Percentiles rank a stretch among this genome's conserved stretches.
phyloP scores from a whole-genome alignment of 2,797 vertebrate genomes.

The Thalassophryne amazonica region DNA sequence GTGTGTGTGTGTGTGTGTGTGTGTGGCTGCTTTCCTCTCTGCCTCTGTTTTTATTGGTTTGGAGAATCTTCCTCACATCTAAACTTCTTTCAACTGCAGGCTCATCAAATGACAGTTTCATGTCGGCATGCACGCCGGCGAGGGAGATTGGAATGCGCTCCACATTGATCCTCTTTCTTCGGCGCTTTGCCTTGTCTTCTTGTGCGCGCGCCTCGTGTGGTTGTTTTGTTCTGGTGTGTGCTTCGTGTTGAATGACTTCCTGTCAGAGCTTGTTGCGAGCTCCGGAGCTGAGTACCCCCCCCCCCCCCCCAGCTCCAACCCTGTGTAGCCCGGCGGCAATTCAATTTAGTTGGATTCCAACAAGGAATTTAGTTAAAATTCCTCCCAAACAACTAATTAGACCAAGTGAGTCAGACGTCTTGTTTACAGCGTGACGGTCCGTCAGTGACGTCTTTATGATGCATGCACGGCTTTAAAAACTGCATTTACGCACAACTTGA shows the following conservation, averaged over 20 bases:
- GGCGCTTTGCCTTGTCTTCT: slow-evolving; percentile 23
- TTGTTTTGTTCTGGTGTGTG: slow-evolving; percentile 55
- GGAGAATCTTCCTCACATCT: neutral
- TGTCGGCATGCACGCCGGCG: no score
- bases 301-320: slow-evolving; percentile 3
- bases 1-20: neutral
- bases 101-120: slow-evolving; percentile 34
- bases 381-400: slow-evolving; percentile 54
- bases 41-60: neutral
- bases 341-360: slow-evolving; percentile 57
- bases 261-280: slow-evolving; percentile 67
- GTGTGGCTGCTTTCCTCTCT: neutral
- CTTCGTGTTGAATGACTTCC: slow-evolving; percentile 69
- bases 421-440: slow-evolving; percentile 16
- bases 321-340: slow-evolving; percentile 43
- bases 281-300: slow-evolving; percentile 39
- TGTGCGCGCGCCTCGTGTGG: slow-evolving; percentile 15
- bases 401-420: slow-evolving; percentile 32
- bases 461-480: no score
- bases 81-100: slow-evolving; percentile 10
- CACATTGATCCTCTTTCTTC: slow-evolving; percentile 40
- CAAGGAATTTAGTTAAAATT: slow-evolving; percentile 60
- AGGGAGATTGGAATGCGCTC: slow-evolving; percentile 37
- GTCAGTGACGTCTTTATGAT: no score
- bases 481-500: neutral